Base-by-base conservation (phyloP, 2,113 vertebrate species). In the Onychostoma macrolepis region DNA sequence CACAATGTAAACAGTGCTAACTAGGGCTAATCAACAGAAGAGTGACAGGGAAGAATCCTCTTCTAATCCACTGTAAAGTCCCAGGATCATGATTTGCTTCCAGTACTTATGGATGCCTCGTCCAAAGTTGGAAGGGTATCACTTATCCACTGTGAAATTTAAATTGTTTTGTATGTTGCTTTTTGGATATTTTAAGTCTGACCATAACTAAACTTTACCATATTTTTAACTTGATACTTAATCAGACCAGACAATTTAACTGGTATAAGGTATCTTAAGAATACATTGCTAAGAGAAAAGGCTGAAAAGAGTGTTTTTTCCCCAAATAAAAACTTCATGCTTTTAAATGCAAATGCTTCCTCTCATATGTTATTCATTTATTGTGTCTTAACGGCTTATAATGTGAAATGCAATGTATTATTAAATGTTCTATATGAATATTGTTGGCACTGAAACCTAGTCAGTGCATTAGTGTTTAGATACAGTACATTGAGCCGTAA, bases 131-230 rank as follows among this genome's bases (percentile, higher is more conserved):
- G 61, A 86, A 76, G 41, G 53, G 28, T 82, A 63, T 87, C 19
- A 83, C 83, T 87, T 76, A 82, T 76, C 41, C 26, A 74, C 79
- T 48, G 56, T 50, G 28, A 87, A 87, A 33, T n/a, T 48, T 19
- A 67, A 24, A 83, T 65, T 26, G 67, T 45, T 81, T 30, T 81
- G 21, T 24, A 71, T 38, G 30, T 36, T 71, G 19, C 19, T 38
- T 24, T 72, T 72, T 72, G 56, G 21, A 58, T 58, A 24, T 58
- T 58, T 24, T 58, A 9, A 58, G 7, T 58, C 56, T 58, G 56
- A n/a, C 9, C 24, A 61, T 61, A 61, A n/a, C 21, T 58, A 58
- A 58, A 58, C 24, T 58, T 58, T n/a, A 58, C 56, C 56, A 61
- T 61, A 61, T 61, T 61, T 61, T 61, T 61, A 8, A 33, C 28